phyloP scores from a whole-genome alignment of 2,888 invertebrate genomes.

The Adelognathus sp. region DNA sequence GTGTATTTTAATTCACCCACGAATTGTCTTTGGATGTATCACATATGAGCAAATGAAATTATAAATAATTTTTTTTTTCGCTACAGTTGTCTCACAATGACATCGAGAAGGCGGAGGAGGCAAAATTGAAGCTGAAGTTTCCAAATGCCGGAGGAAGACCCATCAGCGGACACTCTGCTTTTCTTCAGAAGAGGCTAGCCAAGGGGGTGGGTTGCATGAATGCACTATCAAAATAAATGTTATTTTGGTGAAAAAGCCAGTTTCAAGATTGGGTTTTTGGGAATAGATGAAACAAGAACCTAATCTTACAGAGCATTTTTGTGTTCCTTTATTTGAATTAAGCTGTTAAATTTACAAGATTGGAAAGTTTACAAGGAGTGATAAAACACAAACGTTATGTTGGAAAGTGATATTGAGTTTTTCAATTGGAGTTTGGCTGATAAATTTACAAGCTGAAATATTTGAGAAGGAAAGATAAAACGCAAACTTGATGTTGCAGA shows the following conservation, averaged over 20 bases:
- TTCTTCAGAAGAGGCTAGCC: conserved; percentile 95
- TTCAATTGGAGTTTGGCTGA: too few species aligned
- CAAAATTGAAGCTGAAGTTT: conserved; percentile 95
- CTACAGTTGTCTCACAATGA: conserved; percentile 84
- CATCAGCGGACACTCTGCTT: conserved; percentile 92
- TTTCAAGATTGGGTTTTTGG: neutral
- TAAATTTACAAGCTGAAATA: too few species aligned
- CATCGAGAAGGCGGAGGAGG: conserved; percentile 94
- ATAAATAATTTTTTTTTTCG: conserved; percentile 23
- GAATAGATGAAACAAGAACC: neutral
- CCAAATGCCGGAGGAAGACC: conserved; percentile 87
- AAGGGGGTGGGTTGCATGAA: conserved; percentile 94
- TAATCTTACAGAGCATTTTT: neutral
- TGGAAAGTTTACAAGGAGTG: too few species aligned
- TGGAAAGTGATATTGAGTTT: too few species aligned
- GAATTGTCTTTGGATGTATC: too few species aligned
- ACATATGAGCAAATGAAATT: neutral
- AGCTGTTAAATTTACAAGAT: too few species aligned
- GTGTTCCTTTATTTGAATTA: too few species aligned
- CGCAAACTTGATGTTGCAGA: too few species aligned
- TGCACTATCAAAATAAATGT: too few species aligned
- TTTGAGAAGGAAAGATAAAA: too few species aligned
- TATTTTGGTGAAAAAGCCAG: neutral
- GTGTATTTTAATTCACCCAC: too few species aligned
- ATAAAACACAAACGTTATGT: too few species aligned